These are phyloP conservation scores for Neodon shergylaensis DNA, from an alignment of 2,113 vertebrate species.

Conservation along the genomic window DNA sequence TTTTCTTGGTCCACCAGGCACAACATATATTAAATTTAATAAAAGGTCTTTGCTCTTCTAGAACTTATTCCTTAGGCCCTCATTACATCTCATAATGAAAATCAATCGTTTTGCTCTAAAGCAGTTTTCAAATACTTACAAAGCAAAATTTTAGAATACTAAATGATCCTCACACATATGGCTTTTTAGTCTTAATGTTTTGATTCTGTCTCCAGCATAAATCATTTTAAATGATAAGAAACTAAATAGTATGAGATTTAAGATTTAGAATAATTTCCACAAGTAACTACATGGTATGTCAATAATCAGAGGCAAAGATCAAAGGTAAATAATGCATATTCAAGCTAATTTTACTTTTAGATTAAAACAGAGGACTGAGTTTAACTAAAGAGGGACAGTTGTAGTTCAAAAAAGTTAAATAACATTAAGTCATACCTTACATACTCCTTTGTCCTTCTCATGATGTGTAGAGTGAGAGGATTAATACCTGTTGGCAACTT, in stretches of 20 bases:
- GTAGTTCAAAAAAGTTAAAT: constrained; percentile 45
- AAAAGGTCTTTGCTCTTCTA: constrained; percentile 51
- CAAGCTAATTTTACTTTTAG: constrained; percentile 46
- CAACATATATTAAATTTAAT: constrained; percentile 10
- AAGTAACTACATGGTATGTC: neutral
- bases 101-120: constrained; percentile 33
- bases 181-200: constrained; percentile 21
- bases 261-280: neutral
- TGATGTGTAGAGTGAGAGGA: constrained; percentile 97
- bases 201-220: neutral
- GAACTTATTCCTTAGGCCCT: constrained; percentile 22
- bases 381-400: constrained; percentile 31
- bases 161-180: neutral
- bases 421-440: constrained; percentile 90
- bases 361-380: neutral
- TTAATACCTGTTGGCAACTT: constrained; percentile 98
- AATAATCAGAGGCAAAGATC: neutral
- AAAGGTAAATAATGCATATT: constrained; percentile 31
- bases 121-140: constrained; percentile 44
- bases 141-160: constrained; percentile 38
- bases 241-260: constrained; percentile 49
- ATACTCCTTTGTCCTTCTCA: constrained; percentile 99
- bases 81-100: neutral
- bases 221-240: constrained; percentile 52
- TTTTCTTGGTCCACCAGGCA: neutral